These are phyloP conservation scores for Cephus nigrinus DNA, from an alignment of 2,888 invertebrate genomes.

Conservation along the genomic window DNA sequence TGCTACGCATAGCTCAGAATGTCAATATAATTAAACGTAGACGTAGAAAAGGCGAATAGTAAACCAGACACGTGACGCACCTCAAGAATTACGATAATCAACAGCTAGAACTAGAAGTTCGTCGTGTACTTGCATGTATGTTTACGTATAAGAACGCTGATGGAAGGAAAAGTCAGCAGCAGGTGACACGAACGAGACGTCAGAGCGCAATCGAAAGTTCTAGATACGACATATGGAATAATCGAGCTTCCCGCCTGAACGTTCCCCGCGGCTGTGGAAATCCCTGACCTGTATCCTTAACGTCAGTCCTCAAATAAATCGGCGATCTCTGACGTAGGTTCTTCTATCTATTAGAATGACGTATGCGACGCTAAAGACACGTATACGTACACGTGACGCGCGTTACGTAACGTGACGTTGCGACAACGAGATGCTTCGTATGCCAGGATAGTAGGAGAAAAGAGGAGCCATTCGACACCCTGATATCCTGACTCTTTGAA, in stretches of 20 bases:
- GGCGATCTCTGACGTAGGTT: conserved; percentile 9
- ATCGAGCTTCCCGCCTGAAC: conserved; percentile 16
- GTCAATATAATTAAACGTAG: too few species aligned
- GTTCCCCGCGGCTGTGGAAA: conserved; percentile 21
- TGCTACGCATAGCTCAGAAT: neutral
- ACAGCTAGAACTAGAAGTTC: too few species aligned
- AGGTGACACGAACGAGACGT: neutral
- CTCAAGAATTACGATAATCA: too few species aligned
- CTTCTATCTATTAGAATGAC: neutral
- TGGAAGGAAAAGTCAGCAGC: neutral
- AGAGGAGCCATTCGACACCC: conserved; percentile 20
- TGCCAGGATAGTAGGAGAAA: conserved; percentile 42
- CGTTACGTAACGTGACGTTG: conserved; percentile 45
- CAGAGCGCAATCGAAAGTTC: neutral
- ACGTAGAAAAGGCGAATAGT: too few species aligned
- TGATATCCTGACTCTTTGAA: neutral
- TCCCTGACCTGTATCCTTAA: conserved; percentile 19
- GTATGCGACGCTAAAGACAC: neutral
- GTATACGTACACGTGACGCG: conserved; percentile 9
- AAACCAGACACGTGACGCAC: too few species aligned
- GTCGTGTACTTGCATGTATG: too few species aligned
- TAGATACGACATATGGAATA: neutral
- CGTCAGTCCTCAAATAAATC: conserved; percentile 16
- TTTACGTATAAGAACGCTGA: neutral
- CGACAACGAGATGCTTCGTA: conserved; percentile 47